Percentiles rank a stretch among this genome's conserved stretches.
Evolutionary conservation across 2,797 vertebrate genomes (phyloP).

Genomic region (Microctenopoma lineatum): DNA sequence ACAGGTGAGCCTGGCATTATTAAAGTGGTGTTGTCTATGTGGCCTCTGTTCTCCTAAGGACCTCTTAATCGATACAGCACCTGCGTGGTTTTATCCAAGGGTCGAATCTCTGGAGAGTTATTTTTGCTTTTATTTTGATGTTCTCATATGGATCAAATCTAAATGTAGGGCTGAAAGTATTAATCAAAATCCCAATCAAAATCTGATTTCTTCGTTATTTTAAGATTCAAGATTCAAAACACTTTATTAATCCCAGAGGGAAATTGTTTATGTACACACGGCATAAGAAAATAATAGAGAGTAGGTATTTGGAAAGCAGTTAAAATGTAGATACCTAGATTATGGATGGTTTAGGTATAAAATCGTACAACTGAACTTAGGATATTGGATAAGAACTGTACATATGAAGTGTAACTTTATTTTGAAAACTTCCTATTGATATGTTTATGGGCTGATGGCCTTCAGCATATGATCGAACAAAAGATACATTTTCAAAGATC

Average conservation of each 20-base stretch:
- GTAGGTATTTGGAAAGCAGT: too few relatives aligned
- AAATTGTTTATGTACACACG: too few relatives aligned
- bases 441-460: constrained; percentile 11
- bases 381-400: neutral
- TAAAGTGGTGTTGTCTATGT: constrained; percentile 35
- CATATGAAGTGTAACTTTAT: neutral
- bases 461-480: constrained; percentile 33
- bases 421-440: constrained; percentile 2
- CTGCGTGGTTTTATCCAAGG: constrained; percentile 25
- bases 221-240: too few relatives aligned
- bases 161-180: too few relatives aligned
- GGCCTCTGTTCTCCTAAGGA: constrained; percentile 21
- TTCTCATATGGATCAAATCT: too few relatives aligned
- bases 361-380: neutral
- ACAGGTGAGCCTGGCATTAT: constrained; percentile 41
- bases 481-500: constrained; percentile 24
- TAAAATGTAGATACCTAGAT: neutral
- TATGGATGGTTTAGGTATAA: neutral
- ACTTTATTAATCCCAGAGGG: too few relatives aligned
- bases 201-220: too few relatives aligned
- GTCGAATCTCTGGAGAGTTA: neutral
- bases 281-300: too few relatives aligned
- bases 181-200: neutral
- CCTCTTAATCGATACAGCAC: constrained; percentile 24
- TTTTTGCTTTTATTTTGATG: neutral